phyloP scores from a whole-genome alignment of 1,140 invertebrate species.

The Drosophila ambigua region DNA sequence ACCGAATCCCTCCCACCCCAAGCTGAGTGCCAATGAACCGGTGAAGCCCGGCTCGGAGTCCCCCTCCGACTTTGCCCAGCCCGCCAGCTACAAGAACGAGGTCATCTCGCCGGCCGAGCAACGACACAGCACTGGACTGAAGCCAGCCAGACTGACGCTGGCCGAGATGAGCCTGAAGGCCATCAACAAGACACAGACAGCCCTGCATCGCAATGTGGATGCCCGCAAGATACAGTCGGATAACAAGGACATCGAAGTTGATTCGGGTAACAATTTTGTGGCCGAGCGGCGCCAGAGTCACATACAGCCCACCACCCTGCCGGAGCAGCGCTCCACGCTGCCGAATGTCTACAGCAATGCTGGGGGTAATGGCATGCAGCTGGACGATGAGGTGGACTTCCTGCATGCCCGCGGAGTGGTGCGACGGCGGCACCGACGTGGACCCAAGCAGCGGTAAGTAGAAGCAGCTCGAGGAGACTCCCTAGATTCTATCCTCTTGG shows the following conservation, averaged over 20 bases:
- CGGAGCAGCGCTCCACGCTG: slow-evolving; percentile 75
- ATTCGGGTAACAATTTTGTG: slow-evolving; percentile 82
- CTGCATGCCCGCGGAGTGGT: slow-evolving; percentile 66
- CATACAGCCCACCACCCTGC: slow-evolving; percentile 76
- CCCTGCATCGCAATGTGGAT: slow-evolving; percentile 74
- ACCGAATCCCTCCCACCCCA: not conserved
- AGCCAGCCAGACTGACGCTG: slow-evolving; percentile 16
- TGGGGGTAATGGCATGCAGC: slow-evolving; percentile 78
- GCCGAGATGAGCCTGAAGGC: slow-evolving; percentile 23
- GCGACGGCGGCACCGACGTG: slow-evolving; percentile 70
- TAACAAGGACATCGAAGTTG: slow-evolving; percentile 82
- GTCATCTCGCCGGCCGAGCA: slow-evolving; percentile 40
- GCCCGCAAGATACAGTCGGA: slow-evolving; percentile 82
- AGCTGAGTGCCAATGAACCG: slow-evolving; percentile 69
- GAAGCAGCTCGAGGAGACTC: no score
- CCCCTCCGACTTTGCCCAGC: slow-evolving; percentile 54
- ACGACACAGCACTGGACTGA: slow-evolving; percentile 4
- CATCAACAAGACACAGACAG: slow-evolving; percentile 60
- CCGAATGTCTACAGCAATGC: slow-evolving; percentile 82
- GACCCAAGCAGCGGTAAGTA: slow-evolving; percentile 73
- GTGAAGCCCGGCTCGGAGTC: slow-evolving; percentile 53
- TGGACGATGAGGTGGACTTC: slow-evolving; percentile 79
- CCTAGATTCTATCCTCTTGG: no score
- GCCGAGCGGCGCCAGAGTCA: slow-evolving; percentile 57
- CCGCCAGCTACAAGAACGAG: slow-evolving; percentile 73